Evolutionary conservation across 2,113 vertebrate species (phyloP).

Genomic region (Odocoileus virginianus): DNA sequence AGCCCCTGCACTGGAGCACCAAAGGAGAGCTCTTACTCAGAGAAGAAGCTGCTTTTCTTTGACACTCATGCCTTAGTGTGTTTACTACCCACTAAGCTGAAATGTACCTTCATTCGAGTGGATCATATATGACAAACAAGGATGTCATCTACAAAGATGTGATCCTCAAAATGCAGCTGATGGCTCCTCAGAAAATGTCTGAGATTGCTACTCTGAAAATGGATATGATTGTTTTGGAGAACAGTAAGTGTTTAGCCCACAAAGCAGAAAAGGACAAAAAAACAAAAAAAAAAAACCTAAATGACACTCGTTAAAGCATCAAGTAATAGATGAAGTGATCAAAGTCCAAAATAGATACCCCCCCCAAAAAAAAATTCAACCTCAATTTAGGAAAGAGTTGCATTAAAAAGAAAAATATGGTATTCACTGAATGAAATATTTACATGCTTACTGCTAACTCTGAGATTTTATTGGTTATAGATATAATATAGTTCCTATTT

Average conservation of each 20-base stretch:
- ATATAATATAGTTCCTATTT: constrained; percentile 50
- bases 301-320: constrained; percentile 82
- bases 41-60: constrained; percentile 80
- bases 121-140: constrained; percentile 84
- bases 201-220: constrained; percentile 88
- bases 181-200: constrained; percentile 89
- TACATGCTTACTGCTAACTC: constrained; percentile 74
- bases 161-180: constrained; percentile 90
- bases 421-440: constrained; percentile 85
- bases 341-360: constrained; percentile 82
- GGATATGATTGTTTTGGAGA: constrained; percentile 91
- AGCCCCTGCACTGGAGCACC: constrained; percentile 72
- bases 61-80: constrained; percentile 85
- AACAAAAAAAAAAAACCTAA: constrained; percentile 81
- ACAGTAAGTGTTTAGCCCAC: constrained; percentile 87
- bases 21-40: constrained; percentile 72
- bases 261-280: constrained; percentile 90
- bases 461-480: constrained; percentile 79
- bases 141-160: constrained; percentile 86
- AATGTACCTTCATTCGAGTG: constrained; percentile 81
- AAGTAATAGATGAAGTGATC: constrained; percentile 84
- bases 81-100: constrained; percentile 84
- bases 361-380: constrained; percentile 70
- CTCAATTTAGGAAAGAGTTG: constrained; percentile 76
- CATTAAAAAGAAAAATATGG: constrained; percentile 75